Evolutionary conservation across 1,140 invertebrate genomes (phyloP), one percentile per base, ranked within the genome.

Genomic region (Lepidurus arcticus): DNA sequence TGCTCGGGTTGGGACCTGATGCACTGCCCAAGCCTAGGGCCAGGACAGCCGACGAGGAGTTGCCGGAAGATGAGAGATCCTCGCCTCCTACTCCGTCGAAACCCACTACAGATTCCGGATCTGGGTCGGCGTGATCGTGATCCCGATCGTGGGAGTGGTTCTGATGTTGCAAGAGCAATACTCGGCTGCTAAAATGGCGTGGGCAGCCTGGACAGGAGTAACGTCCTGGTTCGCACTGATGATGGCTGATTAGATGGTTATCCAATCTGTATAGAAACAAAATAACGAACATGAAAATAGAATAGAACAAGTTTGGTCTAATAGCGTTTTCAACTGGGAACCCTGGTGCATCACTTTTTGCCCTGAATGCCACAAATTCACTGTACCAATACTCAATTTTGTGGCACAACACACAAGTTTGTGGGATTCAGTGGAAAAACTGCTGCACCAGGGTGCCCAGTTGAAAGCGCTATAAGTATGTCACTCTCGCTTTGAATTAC

Each of bases 181-280:
- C 90, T 21, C 93, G 90, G 88, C 92, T 93, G 79, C 92, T 89
- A 86, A 94, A 98, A 10, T 91, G 89, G 80, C 91, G 90, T 0
- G 92, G 90, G 85, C 96, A 98, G 76, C 90, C 89, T 77, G 95
- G 93, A 84, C 96, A 98, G 79, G 88, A 89, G 83, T 92, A 93
- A 81, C 95, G 92, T 24, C 91, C 89, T 6, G 89, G 88, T 16
- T 90, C 89, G 82, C 92, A 94, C 34, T 90, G 89, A 85, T 96
- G 94, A 43, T 88, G 88, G 65, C 87, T 87, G 16, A 94, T 89
- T 82, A 94, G 84, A 82, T 96, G 94, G 79, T 90, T 90, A 83
- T 96, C 92, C 83, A 95, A 88, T 82, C 94, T 95, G n/a, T 76
- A 44, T 13, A 11, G 26, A 53, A 76, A 76, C 45, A n/a, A 44